Base-by-base conservation (phyloP, 2,113 vertebrate genomes). In the Halcyon malimbica region DNA sequence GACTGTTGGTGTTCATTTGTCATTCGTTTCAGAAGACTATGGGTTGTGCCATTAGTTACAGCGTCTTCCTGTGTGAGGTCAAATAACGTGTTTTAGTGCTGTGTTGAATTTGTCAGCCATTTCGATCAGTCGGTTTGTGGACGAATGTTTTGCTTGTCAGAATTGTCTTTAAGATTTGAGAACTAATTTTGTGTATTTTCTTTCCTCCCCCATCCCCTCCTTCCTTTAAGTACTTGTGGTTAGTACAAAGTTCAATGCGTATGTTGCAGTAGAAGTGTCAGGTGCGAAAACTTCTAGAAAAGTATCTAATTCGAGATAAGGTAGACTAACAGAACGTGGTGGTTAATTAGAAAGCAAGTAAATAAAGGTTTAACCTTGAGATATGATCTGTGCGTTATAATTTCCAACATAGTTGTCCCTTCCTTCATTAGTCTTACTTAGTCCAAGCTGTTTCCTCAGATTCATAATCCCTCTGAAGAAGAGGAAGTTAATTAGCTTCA, bases 281-380 rank as follows among this genome's bases (percentile, higher is more conserved):
- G 28, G 69, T 63, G 67, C 76, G 29, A 84, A 29, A 89, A 80
- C 54, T 56, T 44, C 26, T 67, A 62, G 48, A 29, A 86, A 42
- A 48, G 28, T 23, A 9, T 57, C 5, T 89, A 53, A 33, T 53
- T 59, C 70, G 67, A 51, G 67, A 31, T 65, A 50, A 41, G 10
- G 42, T 59, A 82, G 53, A 26, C 42, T 48, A 63, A 76, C 24
- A 79, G 46, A 50, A 94, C 78, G 50, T 28, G 37, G 19, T 75
- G 42, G 7, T 76, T 94, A 84, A 51, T 91, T 94, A 83, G 87
- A 62, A 95, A 77, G 46, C 60, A 59, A 93, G 65, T 56, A 77
- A 48, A 12, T 62, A 25, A 93, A 83, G 59, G 37, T 75, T 82
- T 91, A 94, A 95, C 69, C 57, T 95, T 93, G 87, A 92, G 77